These are phyloP conservation scores for Hymenochirus boettgeri DNA, from an alignment of 2,113 vertebrate genomes.

Conservation along the genomic window DNA sequence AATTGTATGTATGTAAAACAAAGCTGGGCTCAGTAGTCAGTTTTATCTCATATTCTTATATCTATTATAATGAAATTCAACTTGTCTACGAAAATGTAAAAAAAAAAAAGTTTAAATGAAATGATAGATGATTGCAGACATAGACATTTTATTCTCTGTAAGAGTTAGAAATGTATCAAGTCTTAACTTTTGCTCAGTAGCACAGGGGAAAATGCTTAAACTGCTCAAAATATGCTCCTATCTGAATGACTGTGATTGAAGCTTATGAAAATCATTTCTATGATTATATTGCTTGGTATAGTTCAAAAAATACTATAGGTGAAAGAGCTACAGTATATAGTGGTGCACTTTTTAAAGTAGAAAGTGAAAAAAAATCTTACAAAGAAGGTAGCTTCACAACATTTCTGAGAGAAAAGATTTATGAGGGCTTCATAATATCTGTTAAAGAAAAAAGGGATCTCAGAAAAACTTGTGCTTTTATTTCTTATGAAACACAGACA, in stretches of 20 bases:
- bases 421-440: neutral
- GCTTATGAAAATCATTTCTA: conserved; percentile 21
- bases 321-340: neutral
- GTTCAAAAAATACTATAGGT: conserved; percentile 17
- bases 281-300: conserved; percentile 13
- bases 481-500: conserved; percentile 1
- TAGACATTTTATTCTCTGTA: too few relatives aligned
- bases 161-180: too few relatives aligned
- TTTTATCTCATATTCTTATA: too few relatives aligned
- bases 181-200: too few relatives aligned
- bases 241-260: conserved; percentile 10
- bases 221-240: neutral
- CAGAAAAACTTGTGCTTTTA: conserved; percentile 1
- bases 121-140: too few relatives aligned
- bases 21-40: too few relatives aligned
- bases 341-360: neutral
- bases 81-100: too few relatives aligned
- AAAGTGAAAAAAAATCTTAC: conserved; percentile 12
- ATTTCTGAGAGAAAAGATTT: conserved; percentile 4
- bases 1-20: too few relatives aligned
- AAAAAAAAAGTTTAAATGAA: too few relatives aligned
- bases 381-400: neutral
- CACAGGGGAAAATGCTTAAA: too few relatives aligned
- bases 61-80: too few relatives aligned
- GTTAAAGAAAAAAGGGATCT: conserved; percentile 9